Evolutionary conservation across 1,140 invertebrate genomes (phyloP).

Genomic region (Cydia pomonella): DNA sequence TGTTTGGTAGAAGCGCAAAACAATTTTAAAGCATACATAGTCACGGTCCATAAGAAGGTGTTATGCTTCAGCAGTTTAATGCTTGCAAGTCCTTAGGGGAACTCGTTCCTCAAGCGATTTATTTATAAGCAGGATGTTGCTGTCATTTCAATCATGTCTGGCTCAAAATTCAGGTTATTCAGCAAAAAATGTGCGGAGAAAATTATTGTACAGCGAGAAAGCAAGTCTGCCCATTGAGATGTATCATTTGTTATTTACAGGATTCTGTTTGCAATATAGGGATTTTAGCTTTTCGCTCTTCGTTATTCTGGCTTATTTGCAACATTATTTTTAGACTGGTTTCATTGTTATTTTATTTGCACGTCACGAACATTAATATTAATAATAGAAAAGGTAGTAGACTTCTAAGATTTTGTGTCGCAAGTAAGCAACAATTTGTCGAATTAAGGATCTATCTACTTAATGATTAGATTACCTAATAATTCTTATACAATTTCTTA

Average conservation of each 20-base stretch:
- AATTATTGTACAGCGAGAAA: not conserved
- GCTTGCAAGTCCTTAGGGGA: slow-evolving; percentile 39
- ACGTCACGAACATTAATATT: not conserved
- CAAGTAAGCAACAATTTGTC: not conserved
- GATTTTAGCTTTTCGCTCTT: slow-evolving; percentile 1
- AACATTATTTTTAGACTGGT: not conserved
- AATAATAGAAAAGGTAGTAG: too few relatives aligned
- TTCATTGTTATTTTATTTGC: not conserved
- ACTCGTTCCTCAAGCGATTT: slow-evolving; percentile 31
- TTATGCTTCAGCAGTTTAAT: slow-evolving; percentile 51
- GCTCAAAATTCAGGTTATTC: slow-evolving; percentile 27
- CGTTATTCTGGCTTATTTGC: not conserved
- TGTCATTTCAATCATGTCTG: slow-evolving; percentile 33
- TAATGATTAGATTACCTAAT: too few relatives aligned
- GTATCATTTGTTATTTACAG: slow-evolving; percentile 5
- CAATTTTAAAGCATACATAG: slow-evolving; percentile 36
- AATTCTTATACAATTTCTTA: too few relatives aligned
- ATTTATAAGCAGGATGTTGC: slow-evolving; percentile 32
- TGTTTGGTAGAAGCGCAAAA: not conserved
- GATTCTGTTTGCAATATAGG: not conserved
- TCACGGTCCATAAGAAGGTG: slow-evolving; percentile 45
- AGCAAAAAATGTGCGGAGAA: slow-evolving; percentile 11
- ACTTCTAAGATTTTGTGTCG: not conserved
- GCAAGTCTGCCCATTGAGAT: not conserved
- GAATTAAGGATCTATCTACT: too few relatives aligned